Percentiles rank a stretch among this genome's conserved stretches.
These are phyloP conservation scores for Xestoiulus laeticollis DNA, from an alignment of 2,888 invertebrate species.

Conservation along the genomic window DNA sequence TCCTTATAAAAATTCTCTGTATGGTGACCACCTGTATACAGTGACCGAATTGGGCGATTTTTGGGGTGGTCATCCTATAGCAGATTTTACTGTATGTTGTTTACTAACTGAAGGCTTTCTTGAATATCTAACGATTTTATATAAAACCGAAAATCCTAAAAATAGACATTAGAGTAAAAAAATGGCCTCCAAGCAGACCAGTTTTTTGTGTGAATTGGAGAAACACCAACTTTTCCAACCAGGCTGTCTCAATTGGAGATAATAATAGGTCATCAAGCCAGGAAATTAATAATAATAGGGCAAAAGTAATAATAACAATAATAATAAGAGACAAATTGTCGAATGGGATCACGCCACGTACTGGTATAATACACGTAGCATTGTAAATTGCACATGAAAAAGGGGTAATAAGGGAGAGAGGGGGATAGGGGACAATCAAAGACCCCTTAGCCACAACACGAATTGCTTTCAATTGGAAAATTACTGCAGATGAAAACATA, in stretches of 20 bases:
- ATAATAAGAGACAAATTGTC: neutral
- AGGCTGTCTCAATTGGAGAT: neutral
- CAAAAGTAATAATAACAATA: slow-evolving; percentile 21
- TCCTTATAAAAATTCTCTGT: too few species aligned
- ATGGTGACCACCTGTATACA: too few species aligned
- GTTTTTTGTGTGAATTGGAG: neutral
- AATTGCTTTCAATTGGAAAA: neutral
- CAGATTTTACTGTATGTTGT: too few species aligned
- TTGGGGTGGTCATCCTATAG: too few species aligned
- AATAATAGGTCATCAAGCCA: neutral
- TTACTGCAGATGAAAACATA: neutral
- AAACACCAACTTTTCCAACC: neutral
- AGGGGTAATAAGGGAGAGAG: neutral
- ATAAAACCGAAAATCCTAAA: neutral
- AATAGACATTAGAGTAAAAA: neutral
- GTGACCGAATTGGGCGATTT: too few species aligned
- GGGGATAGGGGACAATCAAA: neutral
- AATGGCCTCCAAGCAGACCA: neutral
- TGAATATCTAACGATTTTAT: neutral
- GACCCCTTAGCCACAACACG: neutral
- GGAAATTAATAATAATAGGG: slow-evolving; percentile 34
- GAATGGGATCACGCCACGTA: slow-evolving; percentile 32
- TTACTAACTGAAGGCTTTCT: neutral
- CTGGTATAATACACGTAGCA: neutral
- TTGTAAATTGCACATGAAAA: neutral